A percentile compares a stretch with the other conserved stretches of the same genome.
phyloP scores from a whole-genome alignment of 2,797 vertebrate genomes.

The Hippoglossus hippoglossus region DNA sequence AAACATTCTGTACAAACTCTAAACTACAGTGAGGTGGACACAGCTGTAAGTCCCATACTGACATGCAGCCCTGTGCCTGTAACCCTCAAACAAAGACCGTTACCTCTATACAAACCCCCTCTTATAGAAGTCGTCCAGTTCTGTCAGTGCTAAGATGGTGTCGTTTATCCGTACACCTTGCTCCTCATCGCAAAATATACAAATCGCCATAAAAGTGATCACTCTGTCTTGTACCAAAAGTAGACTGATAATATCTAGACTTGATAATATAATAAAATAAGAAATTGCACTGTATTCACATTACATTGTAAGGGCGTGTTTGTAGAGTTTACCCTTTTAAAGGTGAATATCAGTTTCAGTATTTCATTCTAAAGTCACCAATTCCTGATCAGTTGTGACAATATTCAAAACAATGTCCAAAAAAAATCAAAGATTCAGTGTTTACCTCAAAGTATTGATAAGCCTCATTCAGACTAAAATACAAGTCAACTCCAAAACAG shows the following conservation, averaged over 20 bases:
- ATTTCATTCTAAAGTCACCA: neutral
- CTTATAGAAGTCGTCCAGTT: neutral
- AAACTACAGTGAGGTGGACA: conserved; percentile 38
- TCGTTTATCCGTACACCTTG: conserved; percentile 17
- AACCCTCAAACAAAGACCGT: conserved; percentile 59
- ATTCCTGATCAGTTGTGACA: neutral
- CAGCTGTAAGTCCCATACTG: too few relatives aligned
- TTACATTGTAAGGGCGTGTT: conserved; percentile 10
- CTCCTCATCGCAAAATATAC: conserved; percentile 17
- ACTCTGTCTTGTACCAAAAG: conserved; percentile 13
- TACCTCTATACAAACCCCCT: conserved; percentile 32
- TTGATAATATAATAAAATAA: too few relatives aligned
- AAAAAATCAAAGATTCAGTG: neutral
- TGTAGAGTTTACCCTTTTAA: conserved; percentile 1
- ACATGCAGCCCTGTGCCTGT: conserved; percentile 47
- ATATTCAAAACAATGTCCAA: neutral
- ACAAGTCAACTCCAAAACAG: neutral
- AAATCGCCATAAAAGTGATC: conserved; percentile 6
- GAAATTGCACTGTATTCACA: too few relatives aligned
- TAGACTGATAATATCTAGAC: neutral
- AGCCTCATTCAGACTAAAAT: too few relatives aligned
- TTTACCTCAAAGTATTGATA: neutral
- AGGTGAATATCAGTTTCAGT: neutral
- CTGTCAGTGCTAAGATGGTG: conserved; percentile 14
- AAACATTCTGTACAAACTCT: conserved; percentile 50